Percentiles rank a stretch among this genome's conserved stretches.
Evolutionary conservation across 2,797 vertebrate genomes (phyloP).

Genomic region (Microtus agrestis): DNA sequence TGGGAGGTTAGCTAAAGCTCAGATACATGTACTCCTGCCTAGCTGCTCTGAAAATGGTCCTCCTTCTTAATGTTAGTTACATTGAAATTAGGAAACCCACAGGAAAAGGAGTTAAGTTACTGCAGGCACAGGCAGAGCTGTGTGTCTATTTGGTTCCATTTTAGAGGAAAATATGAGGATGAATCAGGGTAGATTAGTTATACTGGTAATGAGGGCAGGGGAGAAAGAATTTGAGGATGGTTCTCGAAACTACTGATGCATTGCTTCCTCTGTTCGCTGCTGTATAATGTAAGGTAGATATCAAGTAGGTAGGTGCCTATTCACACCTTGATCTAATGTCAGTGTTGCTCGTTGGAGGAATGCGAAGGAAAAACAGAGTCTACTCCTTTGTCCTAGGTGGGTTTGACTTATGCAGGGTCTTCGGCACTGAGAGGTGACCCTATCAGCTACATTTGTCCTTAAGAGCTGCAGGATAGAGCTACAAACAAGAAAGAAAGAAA

Average conservation of each 20-base stretch:
- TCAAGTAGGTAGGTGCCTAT: neutral
- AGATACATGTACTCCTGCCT: no score
- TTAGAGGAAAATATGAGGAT: neutral
- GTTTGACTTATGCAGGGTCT: neutral
- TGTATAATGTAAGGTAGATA: neutral
- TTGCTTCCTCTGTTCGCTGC: neutral
- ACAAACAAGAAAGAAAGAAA: neutral
- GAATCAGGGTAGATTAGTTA: neutral
- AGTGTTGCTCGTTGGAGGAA: neutral
- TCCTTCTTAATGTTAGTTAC: neutral
- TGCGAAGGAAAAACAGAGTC: neutral
- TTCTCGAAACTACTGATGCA: neutral
- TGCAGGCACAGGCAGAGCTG: neutral
- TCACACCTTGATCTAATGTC: neutral
- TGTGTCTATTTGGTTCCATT: neutral
- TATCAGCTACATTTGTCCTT: neutral
- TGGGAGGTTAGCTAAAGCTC: neutral
- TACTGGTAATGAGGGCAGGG: neutral
- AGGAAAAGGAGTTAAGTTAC: neutral
- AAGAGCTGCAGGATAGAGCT: neutral
- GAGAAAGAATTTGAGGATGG: neutral
- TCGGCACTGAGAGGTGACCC: neutral
- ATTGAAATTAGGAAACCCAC: neutral
- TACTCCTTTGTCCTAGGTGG: neutral
- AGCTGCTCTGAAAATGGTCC: neutral